These are phyloP conservation scores for Eulemur rufifrons DNA, from an alignment of 2,113 vertebrate genomes.

Conservation along the genomic window DNA sequence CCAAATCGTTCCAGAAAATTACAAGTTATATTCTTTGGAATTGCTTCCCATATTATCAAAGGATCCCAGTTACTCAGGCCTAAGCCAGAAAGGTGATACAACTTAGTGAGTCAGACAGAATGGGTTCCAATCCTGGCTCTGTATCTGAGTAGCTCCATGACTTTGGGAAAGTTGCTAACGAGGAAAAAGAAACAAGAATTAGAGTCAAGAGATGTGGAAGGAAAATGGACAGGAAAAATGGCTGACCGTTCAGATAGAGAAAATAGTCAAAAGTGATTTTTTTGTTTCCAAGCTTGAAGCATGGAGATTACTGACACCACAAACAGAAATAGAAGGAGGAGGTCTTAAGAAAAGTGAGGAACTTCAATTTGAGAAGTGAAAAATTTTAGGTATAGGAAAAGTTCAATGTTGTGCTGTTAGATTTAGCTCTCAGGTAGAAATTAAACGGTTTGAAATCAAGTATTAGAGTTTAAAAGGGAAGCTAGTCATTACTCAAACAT, in stretches of 20 bases:
- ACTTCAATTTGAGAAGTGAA: background rate
- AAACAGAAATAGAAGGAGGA: background rate
- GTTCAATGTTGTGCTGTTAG: background rate
- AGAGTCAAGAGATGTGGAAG: background rate
- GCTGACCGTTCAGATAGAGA: background rate
- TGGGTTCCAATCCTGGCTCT: background rate
- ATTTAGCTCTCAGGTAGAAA: background rate
- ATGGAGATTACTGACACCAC: background rate
- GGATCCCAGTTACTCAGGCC: background rate
- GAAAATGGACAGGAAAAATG: background rate
- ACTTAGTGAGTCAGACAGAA: slow-evolving; percentile 40
- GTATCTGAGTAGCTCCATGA: background rate
- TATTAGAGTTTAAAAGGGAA: background rate
- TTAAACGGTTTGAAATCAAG: background rate
- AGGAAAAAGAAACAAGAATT: background rate
- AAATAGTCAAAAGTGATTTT: background rate
- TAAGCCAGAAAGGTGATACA: slow-evolving; percentile 47
- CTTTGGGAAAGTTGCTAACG: background rate
- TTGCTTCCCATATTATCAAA: slow-evolving; percentile 27
- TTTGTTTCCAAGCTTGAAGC: background rate
- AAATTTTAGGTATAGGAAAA: no score
- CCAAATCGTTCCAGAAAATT: slow-evolving; percentile 59
- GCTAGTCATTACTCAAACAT: background rate
- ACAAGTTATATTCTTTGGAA: slow-evolving; percentile 54
- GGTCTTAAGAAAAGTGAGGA: background rate